A percentile compares a stretch with the other conserved stretches of the same genome.
phyloP scores from a whole-genome alignment of 1,140 invertebrate genomes.

The Dreissena polymorpha region DNA sequence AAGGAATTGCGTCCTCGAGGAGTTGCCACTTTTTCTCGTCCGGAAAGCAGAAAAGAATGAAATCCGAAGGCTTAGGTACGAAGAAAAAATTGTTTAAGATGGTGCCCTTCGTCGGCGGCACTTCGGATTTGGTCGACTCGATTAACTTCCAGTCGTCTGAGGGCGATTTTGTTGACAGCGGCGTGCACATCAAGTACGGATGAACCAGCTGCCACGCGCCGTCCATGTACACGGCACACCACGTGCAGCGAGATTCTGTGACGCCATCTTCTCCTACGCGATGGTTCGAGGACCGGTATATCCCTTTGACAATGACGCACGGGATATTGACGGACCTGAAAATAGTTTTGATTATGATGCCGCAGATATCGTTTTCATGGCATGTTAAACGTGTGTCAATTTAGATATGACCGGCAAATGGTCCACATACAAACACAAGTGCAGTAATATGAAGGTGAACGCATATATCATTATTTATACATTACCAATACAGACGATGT shows the following conservation, averaged over 20 bases:
- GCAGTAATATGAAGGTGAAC: too few species aligned
- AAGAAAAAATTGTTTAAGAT: conserved; percentile 56
- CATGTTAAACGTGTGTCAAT: too few species aligned
- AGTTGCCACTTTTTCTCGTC: conserved; percentile 52
- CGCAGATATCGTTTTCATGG: too few species aligned
- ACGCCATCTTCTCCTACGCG: conserved; percentile 95
- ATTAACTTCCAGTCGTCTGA: conserved; percentile 31
- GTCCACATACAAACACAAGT: too few species aligned
- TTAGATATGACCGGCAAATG: too few species aligned
- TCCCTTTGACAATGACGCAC: conserved; percentile 98
- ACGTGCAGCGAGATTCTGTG: conserved; percentile 85
- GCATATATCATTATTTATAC: neutral
- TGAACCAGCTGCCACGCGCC: conserved; percentile 62
- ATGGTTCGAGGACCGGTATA: conserved; percentile 97
- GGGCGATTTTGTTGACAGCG: conserved; percentile 27
- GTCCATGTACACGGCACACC: conserved; percentile 65
- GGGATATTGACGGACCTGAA: conserved; percentile 96
- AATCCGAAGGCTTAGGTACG: conserved; percentile 52
- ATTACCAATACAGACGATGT: neutral
- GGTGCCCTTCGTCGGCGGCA: neutral
- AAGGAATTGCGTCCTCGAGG: neutral
- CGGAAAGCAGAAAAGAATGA: conserved; percentile 53
- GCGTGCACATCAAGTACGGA: conserved; percentile 49
- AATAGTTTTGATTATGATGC: conserved; percentile 18
- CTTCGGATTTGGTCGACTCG: neutral